Evolutionary conservation across 1,140 invertebrate genomes (phyloP), one percentile per base, ranked within the genome.

Genomic region (Halesus radiatus): DNA sequence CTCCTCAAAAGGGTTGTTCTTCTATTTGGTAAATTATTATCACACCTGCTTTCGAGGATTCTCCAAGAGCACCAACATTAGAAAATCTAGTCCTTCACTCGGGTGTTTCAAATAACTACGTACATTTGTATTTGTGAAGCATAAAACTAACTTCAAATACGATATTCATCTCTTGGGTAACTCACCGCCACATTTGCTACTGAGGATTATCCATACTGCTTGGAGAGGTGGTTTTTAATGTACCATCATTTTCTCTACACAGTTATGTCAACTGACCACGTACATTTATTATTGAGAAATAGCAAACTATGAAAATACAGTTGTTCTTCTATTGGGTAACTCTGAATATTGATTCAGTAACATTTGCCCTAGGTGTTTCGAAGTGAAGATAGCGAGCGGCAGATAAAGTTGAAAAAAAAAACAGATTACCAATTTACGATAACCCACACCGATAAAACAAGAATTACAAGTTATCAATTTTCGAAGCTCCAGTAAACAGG

Each of bases 391-490:
- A 52, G 50, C 45, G 68, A 72, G 68, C 68, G 68, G 68, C 50
- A 72, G 68, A 72, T 72, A 72, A 53, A 54, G 8, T 26, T n/a
- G 10, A 26, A 53, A 52, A 72, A 26, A 53, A 52, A 72, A 52
- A 72, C 18, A 53, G 18, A 20, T 32, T 37, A 26, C 16, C 64
- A 32, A 32, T 26, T 22, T 32, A 18, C 26, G 68, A 72, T 72
- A 72, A 52, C 68, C 45, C 68, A 53, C 45, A 20, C 68, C 18
- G 50, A 72, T 72, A 72, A 72, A 72, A 72, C 68, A 22, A 72
- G 68, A 52, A 72, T 23, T 72, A 72, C 68, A 53, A 72, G 68
- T 26, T 72, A 72, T 72, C 53, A 72, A 72, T 53, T 72, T 52
- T 72, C 13, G 45, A 72, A 52, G 64, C 68, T 53, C 26, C 68